phyloP scores from a whole-genome alignment of 2,797 vertebrate species.

The Cynopterus sphinx region DNA sequence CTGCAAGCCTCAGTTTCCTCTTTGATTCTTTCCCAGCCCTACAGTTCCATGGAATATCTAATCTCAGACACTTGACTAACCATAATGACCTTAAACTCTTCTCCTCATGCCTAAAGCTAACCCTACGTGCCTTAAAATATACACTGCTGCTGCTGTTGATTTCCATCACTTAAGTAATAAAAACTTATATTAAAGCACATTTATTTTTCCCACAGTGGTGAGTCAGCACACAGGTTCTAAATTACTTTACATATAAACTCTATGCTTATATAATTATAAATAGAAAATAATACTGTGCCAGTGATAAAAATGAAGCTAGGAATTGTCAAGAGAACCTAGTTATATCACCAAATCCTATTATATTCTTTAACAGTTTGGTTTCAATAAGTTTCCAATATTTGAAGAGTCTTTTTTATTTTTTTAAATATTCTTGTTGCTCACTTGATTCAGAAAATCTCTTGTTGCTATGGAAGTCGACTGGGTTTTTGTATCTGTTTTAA shows the following conservation, averaged over 20 bases:
- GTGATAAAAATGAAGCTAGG: conserved; percentile 35
- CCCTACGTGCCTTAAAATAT: not conserved
- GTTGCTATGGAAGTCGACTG: conserved; percentile 62
- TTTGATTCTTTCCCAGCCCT: not conserved
- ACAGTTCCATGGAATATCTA: not conserved
- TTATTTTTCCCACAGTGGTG: not conserved
- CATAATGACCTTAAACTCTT: not conserved
- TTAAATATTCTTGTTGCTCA: conserved; percentile 28
- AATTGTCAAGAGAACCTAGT: not conserved
- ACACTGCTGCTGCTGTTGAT: not conserved
- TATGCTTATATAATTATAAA: conserved; percentile 37
- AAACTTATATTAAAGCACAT: not conserved
- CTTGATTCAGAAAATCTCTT: conserved; percentile 56
- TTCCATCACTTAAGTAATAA: not conserved
- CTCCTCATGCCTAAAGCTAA: not conserved
- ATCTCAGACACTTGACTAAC: not conserved
- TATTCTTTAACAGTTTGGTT: conserved; percentile 31
- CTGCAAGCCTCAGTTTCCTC: not conserved
- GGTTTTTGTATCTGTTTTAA: conserved; percentile 55
- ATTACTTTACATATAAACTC: not conserved
- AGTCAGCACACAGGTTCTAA: not conserved
- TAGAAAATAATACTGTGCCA: not conserved
- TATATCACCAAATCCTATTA: conserved; percentile 40
- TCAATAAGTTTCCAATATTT: conserved; percentile 14
- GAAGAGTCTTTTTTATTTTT: conserved; percentile 35